Evolutionary conservation across 1,140 invertebrate genomes (phyloP).

Genomic region (Magallana gigas): DNA sequence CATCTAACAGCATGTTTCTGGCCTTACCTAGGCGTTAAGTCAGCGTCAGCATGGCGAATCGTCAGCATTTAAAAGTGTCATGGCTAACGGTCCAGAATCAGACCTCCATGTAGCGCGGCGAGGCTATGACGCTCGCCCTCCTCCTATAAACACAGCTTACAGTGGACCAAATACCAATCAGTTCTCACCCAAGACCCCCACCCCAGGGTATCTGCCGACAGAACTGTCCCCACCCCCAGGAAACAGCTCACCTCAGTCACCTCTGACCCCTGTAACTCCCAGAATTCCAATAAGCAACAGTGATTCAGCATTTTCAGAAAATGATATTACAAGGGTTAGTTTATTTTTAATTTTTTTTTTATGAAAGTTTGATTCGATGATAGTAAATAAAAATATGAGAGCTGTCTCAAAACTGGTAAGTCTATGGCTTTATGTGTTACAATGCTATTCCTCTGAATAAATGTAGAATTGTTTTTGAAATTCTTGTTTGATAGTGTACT

Average conservation of each 20-base stretch:
- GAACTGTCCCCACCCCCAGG: conserved; percentile 45
- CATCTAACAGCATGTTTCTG: conserved; percentile 27
- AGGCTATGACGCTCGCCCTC: conserved; percentile 39
- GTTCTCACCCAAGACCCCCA: conserved; percentile 51
- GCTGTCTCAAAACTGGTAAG: too few species aligned
- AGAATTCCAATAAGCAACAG: conserved; percentile 34
- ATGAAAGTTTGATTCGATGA: too few species aligned
- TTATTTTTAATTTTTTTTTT: not conserved
- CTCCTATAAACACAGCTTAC: conserved; percentile 47
- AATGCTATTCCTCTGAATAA: too few species aligned
- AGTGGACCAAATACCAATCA: conserved; percentile 27
- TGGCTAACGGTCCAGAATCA: conserved; percentile 29
- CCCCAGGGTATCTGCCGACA: conserved; percentile 49
- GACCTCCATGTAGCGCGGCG: not conserved
- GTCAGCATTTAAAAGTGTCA: conserved; percentile 23
- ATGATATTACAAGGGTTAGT: conserved; percentile 64
- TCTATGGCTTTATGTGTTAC: too few species aligned
- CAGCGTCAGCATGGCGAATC: not conserved
- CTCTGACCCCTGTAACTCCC: conserved; percentile 48
- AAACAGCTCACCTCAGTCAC: conserved; percentile 43
- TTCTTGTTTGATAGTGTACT: too few species aligned
- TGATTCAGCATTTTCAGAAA: conserved; percentile 48
- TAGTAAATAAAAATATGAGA: too few species aligned
- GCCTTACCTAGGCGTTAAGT: conserved; percentile 11
- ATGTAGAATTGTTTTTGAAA: too few species aligned